These are phyloP conservation scores for Tinea trinotella DNA, from an alignment of 2,888 invertebrate genomes.

Conservation along the genomic window DNA sequence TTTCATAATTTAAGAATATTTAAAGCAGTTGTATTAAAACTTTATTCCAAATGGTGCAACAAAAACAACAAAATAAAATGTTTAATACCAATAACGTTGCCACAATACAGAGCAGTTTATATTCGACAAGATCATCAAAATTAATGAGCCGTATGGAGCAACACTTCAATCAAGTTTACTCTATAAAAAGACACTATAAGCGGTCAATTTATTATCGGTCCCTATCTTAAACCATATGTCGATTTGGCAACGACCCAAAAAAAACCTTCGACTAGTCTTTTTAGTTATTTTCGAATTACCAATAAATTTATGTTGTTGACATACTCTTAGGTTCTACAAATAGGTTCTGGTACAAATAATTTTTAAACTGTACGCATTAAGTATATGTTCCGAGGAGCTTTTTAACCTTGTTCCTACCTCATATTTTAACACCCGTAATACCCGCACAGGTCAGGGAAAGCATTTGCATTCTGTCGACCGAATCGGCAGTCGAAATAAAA, in stretches of 20 bases:
- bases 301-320: not conserved
- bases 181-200: constrained; percentile 1
- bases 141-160: constrained; percentile 1
- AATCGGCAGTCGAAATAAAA: too few relatives aligned
- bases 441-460: too few relatives aligned
- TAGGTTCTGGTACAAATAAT: too few relatives aligned
- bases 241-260: not conserved
- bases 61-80: not conserved
- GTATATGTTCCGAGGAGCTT: too few relatives aligned
- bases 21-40: too few relatives aligned
- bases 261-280: not conserved
- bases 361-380: too few relatives aligned
- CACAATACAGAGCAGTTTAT: not conserved
- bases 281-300: not conserved
- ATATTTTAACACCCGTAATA: too few relatives aligned
- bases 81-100: not conserved
- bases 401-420: too few relatives aligned
- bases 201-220: constrained; percentile 7
- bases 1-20: too few relatives aligned
- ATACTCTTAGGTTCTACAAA: too few relatives aligned
- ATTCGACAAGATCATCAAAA: constrained; percentile 7
- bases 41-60: not conserved
- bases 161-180: constrained; percentile 1
- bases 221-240: not conserved
- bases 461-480: too few relatives aligned